A percentile compares a stretch with the other conserved stretches of the same genome.
Conservation (phyloP, 1,140 invertebrate genomes). For the Aporrectodea caliginosa region DNA sequence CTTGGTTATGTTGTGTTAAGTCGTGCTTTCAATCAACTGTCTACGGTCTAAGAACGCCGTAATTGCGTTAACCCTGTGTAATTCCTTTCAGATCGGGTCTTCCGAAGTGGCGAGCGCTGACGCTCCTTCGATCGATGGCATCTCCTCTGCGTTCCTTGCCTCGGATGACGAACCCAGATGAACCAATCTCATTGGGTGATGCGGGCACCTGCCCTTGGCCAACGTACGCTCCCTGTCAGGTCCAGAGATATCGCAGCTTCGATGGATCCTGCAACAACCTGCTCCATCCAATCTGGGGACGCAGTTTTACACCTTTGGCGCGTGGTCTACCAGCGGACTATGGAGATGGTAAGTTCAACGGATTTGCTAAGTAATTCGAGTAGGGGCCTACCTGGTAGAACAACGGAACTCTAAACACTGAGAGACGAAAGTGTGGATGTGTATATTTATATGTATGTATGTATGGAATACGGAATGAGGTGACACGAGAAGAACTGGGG, state of each 20-base stretch:
- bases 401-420: too few species aligned
- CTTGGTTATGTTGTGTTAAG: too few species aligned
- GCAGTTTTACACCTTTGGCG: constrained; percentile 77
- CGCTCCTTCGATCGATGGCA: background rate
- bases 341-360: constrained; percentile 80
- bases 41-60: too few species aligned
- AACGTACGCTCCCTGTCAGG: background rate
- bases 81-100: background rate
- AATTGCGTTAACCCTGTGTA: too few species aligned
- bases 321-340: constrained; percentile 79
- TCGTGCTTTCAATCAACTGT: too few species aligned
- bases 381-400: too few species aligned
- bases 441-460: too few species aligned
- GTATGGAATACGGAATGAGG: too few species aligned
- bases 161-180: background rate
- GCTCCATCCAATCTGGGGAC: constrained; percentile 78
- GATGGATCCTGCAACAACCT: constrained; percentile 93
- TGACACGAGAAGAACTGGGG: too few species aligned
- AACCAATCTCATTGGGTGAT: background rate
- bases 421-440: too few species aligned
- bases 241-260: constrained; percentile 70
- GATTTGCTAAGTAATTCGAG: too few species aligned
- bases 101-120: background rate
- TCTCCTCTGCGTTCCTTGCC: background rate
- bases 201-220: background rate